Base-by-base conservation (phyloP, 2,888 invertebrate genomes). In the Microlaimidae sp. region DNA sequence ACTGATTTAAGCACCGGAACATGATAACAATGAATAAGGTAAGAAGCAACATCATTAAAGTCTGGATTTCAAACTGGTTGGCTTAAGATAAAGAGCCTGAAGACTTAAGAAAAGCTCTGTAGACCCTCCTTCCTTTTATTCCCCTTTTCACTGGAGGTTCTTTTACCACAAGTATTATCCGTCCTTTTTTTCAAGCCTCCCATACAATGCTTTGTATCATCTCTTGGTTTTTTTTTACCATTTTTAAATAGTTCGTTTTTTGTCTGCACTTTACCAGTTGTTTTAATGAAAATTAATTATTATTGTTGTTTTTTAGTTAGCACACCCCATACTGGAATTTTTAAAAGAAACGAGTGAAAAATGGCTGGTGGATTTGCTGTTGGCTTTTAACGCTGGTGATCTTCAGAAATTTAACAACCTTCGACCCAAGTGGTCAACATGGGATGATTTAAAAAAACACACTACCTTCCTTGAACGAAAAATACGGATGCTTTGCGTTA, bases 401-500 rank as follows among this genome's bases (percentile, higher is more conserved):
- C 81, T 83, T 54, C 78, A 75, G 54, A 81, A 81, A 66, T 83
- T 82, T 63, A 81, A 82, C 66, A 74, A 74, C 57, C 78, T 85
- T 76, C 80, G 80, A 64, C 75, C 78, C 7, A 46, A 64, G 13
- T 67, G 2, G 79, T 79, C 57, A 66, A 71, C 71, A 64, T 74
- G 65, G 60, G 58, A 60, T 21, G 64, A 66, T 42, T 58, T 71
- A 50, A 61, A 61, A 43, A 60, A 59, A 29, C 57, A 64, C 47
- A 60, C 58, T 26, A 60, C 61, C 3, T 56, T 63, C 24, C 55
- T 70, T 38, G 57, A 64, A 24, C 85, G 88, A 72, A 99, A 97
- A 75, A 89, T 97, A 57, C 87, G 88, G 0, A 77, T 99, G 23
- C 76, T 97, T 19, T 90, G 93, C 69, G 78, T 97, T 0, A 95